Base-by-base conservation (phyloP, 1,140 invertebrate species). In the Zophobas atratus region DNA sequence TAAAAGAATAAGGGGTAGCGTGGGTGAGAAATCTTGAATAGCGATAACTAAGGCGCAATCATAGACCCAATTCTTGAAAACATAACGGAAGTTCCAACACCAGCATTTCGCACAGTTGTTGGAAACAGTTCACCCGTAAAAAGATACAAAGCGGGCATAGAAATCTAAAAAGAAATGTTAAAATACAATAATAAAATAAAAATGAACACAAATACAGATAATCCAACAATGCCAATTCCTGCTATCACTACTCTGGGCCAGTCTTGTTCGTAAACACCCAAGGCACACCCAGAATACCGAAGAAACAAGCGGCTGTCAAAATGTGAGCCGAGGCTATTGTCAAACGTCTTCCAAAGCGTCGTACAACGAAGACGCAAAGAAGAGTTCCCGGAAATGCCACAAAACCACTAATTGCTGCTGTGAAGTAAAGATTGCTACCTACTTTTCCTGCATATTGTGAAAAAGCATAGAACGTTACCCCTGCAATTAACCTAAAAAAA, bases 401-500 rank as follows among this genome's bases (percentile, higher is more conserved):
- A 0, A 87, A 82, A 8, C 90, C 90, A 55, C 89, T 92, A 4
- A 93, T 86, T 5, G 91, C 88, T 34, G 94, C 92, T 84, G 93
- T 94, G 0, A 92, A 79, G 82, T 93, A 94, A 56, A 94, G 92
- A 83, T 94, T 88, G 2, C 92, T 91, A 8, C 90, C 90, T 5
- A 94, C 87, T 74, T 92, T 89, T 0, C 92, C 91, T 39, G 93
- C 90, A 81, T 93, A 94, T 83, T 94, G 93, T 0, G 92, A 91
- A 2, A 94, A 91, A 1, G 93, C 93, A 80, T 92, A 94, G 82
- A 94, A 91, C 34, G 92, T 92, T 80, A 94, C 89, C 5, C 93
- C 93, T 75, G 90, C 87, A 39, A 89, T 81, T 5, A 81, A 78
- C 84, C 84, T 85, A 73, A 60, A 83, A 81, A 72, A 49, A 33